These are phyloP conservation scores for Elysia crispata DNA, from an alignment of 2,888 invertebrate genomes.

Conservation along the genomic window DNA sequence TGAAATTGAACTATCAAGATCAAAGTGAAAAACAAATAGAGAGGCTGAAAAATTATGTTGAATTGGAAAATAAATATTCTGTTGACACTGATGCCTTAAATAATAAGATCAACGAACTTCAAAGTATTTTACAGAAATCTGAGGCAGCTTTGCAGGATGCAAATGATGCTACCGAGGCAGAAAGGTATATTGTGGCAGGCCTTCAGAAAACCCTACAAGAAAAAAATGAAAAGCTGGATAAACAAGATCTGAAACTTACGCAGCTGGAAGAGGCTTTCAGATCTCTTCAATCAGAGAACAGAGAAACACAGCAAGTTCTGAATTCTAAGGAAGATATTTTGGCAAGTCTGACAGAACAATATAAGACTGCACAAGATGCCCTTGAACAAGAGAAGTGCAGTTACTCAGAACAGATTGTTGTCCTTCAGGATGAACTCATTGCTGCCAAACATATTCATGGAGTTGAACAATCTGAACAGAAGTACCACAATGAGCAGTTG, in stretches of 20 bases:
- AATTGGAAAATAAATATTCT: conserved; percentile 17
- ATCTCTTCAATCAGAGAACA: not conserved
- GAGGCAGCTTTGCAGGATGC: not conserved
- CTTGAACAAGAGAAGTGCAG: conserved; percentile 25
- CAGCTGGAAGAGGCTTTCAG: not conserved
- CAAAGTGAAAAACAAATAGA: no score
- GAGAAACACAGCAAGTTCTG: not conserved
- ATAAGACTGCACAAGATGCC: conserved; percentile 21
- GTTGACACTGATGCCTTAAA: conserved; percentile 26
- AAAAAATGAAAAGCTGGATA: not conserved
- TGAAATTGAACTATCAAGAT: no score
- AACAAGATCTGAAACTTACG: not conserved
- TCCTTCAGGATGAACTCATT: conserved; percentile 35
- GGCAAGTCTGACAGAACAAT: conserved; percentile 19
- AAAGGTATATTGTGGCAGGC: not conserved
- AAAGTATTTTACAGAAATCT: not conserved
- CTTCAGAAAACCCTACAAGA: conserved; percentile 3
- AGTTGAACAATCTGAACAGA: conserved; percentile 30
- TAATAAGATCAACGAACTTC: conserved; percentile 31
- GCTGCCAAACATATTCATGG: conserved; percentile 26
- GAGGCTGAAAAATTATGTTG: not conserved
- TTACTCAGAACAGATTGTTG: conserved; percentile 33
- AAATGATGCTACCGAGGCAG: not conserved
- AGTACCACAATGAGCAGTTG: conserved; percentile 25
- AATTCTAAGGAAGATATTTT: not conserved